Percentiles rank a stretch among this genome's conserved stretches.
Conservation (phyloP, 1,140 invertebrate species). For the Melipona quadrifasciata region DNA sequence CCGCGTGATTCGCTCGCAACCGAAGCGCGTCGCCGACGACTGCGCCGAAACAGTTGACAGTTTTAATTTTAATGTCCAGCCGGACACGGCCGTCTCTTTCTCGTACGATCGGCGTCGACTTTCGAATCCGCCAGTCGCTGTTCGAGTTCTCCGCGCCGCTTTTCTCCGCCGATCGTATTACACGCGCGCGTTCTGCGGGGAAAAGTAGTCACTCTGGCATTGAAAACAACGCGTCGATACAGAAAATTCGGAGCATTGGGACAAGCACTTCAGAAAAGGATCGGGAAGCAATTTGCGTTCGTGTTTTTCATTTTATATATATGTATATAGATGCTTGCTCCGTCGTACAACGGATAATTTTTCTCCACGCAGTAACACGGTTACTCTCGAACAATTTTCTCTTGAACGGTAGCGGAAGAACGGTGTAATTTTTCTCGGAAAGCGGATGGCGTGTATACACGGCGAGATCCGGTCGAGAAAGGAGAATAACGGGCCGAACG, state of each 20-base stretch:
- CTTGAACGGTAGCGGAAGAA: too few relatives aligned
- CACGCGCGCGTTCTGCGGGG: not conserved
- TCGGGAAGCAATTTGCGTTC: too few relatives aligned
- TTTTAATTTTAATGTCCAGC: conserved; percentile 12
- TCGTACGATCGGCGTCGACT: not conserved
- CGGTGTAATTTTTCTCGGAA: not conserved
- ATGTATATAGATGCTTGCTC: too few relatives aligned
- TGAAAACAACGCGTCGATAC: not conserved
- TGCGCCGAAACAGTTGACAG: not conserved
- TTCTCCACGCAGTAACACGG: not conserved
- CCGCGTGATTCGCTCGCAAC: not conserved
- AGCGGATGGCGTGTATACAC: not conserved
- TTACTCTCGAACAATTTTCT: not conserved
- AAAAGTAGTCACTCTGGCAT: not conserved
- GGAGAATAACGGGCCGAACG: conserved; percentile 35
- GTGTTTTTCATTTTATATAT: too few relatives aligned
- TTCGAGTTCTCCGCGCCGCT: not conserved
- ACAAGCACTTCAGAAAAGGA: too few relatives aligned
- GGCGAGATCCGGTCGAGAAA: conserved; percentile 8
- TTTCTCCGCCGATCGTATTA: not conserved
- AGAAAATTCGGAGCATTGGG: not conserved
- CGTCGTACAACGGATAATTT: not conserved
- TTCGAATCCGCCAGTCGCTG: conserved; percentile 10
- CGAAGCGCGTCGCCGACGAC: not conserved
- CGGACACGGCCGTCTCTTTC: not conserved